Conservation (phyloP, 64 coral and sea anemone species). For the Acropora tenuis region DNA sequence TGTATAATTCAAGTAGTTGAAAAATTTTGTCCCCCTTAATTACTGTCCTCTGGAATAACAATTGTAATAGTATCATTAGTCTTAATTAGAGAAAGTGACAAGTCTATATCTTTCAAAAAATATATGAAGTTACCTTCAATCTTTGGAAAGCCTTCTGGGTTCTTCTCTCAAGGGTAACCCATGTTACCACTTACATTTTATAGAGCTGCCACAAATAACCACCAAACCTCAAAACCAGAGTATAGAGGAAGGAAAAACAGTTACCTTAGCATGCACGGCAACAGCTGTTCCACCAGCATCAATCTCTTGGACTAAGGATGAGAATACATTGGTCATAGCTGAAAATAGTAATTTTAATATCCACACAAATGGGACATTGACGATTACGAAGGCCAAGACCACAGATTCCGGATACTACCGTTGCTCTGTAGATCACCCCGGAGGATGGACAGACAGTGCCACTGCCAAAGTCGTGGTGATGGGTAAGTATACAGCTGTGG, state of each 20-base stretch:
- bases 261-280: conserved; percentile 26
- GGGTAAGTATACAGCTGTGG: conserved; percentile 47
- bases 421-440: conserved; percentile 34
- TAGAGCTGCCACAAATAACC: conserved; percentile 64
- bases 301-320: conserved; percentile 45
- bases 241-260: conserved; percentile 38
- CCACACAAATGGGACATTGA: conserved; percentile 30
- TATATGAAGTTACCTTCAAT: not conserved
- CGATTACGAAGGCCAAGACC: not conserved
- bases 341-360: conserved; percentile 3
- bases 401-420: conserved; percentile 49
- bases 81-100: too few relatives aligned
- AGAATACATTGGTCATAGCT: not conserved
- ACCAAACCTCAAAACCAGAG: conserved; percentile 40
- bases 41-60: too few relatives aligned
- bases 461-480: conserved; percentile 55
- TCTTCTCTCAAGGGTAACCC: not conserved
- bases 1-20: too few relatives aligned
- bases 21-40: too few relatives aligned
- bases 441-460: conserved; percentile 28
- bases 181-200: not conserved
- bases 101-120: too few relatives aligned
- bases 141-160: not conserved
- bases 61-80: too few relatives aligned
- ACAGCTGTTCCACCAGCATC: conserved; percentile 16